Base-by-base conservation (phyloP, 2,888 invertebrate genomes). In the Catotricha subobsoleta region DNA sequence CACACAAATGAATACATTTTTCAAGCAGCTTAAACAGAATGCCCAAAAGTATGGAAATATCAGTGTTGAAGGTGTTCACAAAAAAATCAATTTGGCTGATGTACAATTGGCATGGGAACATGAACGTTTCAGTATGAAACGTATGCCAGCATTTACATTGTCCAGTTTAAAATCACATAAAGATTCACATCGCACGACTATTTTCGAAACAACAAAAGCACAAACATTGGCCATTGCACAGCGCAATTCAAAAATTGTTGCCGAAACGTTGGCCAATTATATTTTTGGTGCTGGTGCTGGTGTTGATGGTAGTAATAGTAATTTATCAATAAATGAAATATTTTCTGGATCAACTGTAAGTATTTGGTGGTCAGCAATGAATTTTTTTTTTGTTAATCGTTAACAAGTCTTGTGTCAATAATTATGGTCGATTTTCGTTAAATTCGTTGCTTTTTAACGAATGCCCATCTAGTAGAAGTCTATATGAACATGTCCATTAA, bases 11-110 rank as follows among this genome's bases (percentile, higher is more conserved):
- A 72, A 74, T 48, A 64, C 70, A 9, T 68, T 80, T 49, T 72
- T 67, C 47, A 69, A 77, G 62, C 70, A 76, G 51, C 55, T 81
- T n/a, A 69, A 74, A 54, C 58, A 64, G 39, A 60, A 67, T 6
- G 69, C 72, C 1, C 65, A 71, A 0, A 56, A 63, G 37, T 56
- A 66, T 35, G 61, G 61, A 2, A 61, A 65, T 2, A 59, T 67
- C 1, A 65, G 64, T 4, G 67, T 80, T 10, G 75, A 80, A 45
- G 70, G 82, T 35, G 72, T 78, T 7, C 92, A 95, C 54, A 95
- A 95, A 65, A 97, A 97, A 68, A 97, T 98, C 50, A 94, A 94
- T 67, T 66, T 97, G 41, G 91, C 90, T 0, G 91, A 94, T 40
- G 84, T 87, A 49, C 70, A 79, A 42, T 62, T 94, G 21, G 84